Base-by-base conservation (phyloP, 2,113 vertebrate genomes). In the Rhinoptilus africanus region DNA sequence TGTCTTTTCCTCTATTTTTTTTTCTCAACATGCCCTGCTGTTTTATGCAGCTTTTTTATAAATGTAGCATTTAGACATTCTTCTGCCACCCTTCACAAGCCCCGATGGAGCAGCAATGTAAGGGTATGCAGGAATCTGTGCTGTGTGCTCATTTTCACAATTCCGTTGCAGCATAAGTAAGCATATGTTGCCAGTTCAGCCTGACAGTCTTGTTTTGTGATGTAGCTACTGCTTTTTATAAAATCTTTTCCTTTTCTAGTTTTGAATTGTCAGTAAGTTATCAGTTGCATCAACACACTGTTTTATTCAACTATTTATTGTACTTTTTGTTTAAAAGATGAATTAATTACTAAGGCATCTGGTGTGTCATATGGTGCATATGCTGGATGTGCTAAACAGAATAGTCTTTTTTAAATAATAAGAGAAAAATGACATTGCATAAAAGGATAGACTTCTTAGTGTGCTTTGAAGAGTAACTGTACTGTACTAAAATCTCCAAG, bases 311-410 rank as follows among this genome's bases (percentile, higher is more conserved):
- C 85, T 90, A 73, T 82, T 96, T 94, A 92, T 87, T 63, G 69
- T 94, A 82, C 54, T 90, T 88, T 85, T 96, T 75, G 63, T 92
- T 96, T 90, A 91, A 93, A 93, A 89, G 74, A 95, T 81, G 53
- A 86, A 95, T 94, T 96, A 93, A 96, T 97, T 97, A 93, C 74
- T 78, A 64, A 94, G 72, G 71, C 96, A 96, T 96, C 94, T 97
- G 96, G 88, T 92, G 43, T 1, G 1, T 94, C 94, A 88, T 96
- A 95, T 96, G 90, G 74, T 79, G 54, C 66, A 57, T 72, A 66
- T 92, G 87, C 88, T 80, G 73, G 59, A 39, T 93, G 39, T 93
- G 50, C 92, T 95, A 83, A 96, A 76, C 92, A 94, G 77, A 90
- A 63, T 41, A 75, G 32, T 84, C 59, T 83, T 91, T 92, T 88